Base-by-base conservation (phyloP, 2,113 vertebrate genomes). In the Platichthys stellatus region DNA sequence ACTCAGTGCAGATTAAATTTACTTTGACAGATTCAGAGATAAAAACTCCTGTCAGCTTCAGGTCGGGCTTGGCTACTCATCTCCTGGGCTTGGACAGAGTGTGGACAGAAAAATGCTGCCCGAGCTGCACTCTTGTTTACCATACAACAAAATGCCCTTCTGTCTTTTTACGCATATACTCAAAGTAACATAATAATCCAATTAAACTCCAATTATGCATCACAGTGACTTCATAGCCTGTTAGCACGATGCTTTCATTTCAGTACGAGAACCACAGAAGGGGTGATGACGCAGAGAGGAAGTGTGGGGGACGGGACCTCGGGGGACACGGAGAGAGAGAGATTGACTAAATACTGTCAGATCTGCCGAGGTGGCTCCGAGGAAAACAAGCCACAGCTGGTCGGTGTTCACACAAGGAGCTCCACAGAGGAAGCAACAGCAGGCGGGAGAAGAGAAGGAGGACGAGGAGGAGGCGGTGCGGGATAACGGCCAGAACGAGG, bases 381-480 rank as follows among this genome's bases (percentile, higher is more conserved):
- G 66, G 85, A 84, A 90, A 88, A 91, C 90, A 89, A 87, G 83
- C 58, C 80, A 80, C 93, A 89, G 90, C 92, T 93, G 89, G 82
- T 81, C 66, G 26, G 63, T 17, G 28, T 79, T 88, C 84, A 83
- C 82, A 92, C 81, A 83, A 84, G 63, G 71, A 84, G 73, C 81
- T 82, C 76, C 79, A 73, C 84, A 85, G 88, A 90, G 85, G 92
- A 90, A 86, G 82, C 80, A 71, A 49, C 76, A 81, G 83, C 69
- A 70, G 78, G 68, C 24, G 21, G 73, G 88, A 83, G 82, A 60
- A 72, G 24, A 94, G 88, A 2, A 69, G 74, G 81, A 2, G 56
- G 9, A 26, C 31, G 17, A 94, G 86, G 1, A 68, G 72, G 31
- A 68, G 72, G 31, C 38, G 51, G 8, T 47, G 18, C 45, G 67